These are phyloP conservation scores for Coregonus sp. DNA, from an alignment of 2,797 vertebrate species.

Conservation along the genomic window DNA sequence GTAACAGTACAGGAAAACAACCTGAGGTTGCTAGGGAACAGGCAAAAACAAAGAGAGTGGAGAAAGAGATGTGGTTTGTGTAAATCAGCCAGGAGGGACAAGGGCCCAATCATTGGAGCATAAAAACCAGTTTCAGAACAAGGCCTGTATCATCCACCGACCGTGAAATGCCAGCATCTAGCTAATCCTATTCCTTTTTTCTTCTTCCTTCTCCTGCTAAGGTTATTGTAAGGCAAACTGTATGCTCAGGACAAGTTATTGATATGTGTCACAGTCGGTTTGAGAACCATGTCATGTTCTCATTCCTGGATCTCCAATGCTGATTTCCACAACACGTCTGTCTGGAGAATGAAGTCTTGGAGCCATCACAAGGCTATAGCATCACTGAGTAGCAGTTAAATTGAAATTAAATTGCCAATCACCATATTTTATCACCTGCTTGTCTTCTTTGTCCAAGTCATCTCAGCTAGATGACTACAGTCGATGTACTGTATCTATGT, in stretches of 20 bases:
- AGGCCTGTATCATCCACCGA: constrained; percentile 68
- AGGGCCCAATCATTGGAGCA: constrained; percentile 61
- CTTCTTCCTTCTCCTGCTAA: constrained; percentile 6
- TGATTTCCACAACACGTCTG: not conserved
- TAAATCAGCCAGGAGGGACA: constrained; percentile 79
- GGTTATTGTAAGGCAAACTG: constrained; percentile 4
- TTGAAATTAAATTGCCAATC: not conserved
- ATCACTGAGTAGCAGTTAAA: too few relatives aligned
- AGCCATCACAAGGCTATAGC: too few relatives aligned
- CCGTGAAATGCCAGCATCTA: constrained; percentile 69
- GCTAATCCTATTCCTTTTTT: constrained; percentile 68
- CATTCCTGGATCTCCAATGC: not conserved
- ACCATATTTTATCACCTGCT: not conserved
- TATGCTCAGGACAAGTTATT: not conserved
- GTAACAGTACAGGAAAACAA: constrained; percentile 73
- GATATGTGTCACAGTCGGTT: not conserved
- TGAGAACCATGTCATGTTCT: not conserved
- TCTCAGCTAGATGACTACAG: not conserved
- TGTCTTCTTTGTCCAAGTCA: not conserved
- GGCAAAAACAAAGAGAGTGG: constrained; percentile 77
- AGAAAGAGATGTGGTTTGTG: constrained; percentile 61
- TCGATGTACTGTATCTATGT: not conserved
- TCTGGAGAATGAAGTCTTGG: too few relatives aligned
- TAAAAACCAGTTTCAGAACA: constrained; percentile 77
- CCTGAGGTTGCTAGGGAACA: constrained; percentile 68